Evolutionary conservation across 2,113 vertebrate genomes (phyloP).

Genomic region (Agapornis roseicollis): DNA sequence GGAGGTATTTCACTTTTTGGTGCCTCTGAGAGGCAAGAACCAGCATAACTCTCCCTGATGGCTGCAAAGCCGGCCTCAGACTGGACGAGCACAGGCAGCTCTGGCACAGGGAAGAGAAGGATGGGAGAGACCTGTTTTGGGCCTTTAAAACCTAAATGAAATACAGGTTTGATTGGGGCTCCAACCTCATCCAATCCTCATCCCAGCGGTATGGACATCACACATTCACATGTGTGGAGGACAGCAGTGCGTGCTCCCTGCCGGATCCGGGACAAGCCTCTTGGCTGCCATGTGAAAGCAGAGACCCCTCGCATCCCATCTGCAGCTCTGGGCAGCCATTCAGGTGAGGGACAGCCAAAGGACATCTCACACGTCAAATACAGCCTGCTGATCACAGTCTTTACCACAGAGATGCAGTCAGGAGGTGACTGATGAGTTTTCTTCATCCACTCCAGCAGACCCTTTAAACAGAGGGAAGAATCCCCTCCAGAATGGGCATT

Average conservation of each 20-base stretch:
- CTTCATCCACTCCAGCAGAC: neutral
- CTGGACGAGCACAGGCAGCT: neutral
- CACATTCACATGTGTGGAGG: rapidly evolving
- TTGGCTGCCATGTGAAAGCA: rapidly evolving
- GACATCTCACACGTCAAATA: rapidly evolving
- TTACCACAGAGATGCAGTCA: neutral
- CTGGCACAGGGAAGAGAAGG: neutral
- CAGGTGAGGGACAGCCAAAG: neutral
- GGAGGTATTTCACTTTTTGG: neutral
- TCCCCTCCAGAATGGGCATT: rapidly evolving
- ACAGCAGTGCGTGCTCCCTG: neutral
- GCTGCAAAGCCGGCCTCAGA: neutral
- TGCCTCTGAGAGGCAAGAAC: neutral
- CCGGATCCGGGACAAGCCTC: rapidly evolving
- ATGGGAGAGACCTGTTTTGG: neutral
- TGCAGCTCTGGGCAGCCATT: neutral
- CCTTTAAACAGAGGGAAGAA: neutral
- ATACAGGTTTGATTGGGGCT: rapidly evolving
- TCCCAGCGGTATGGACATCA: rapidly evolving
- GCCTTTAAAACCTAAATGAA: neutral
- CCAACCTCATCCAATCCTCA: neutral
- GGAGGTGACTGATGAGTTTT: too few species aligned
- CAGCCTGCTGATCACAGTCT: neutral
- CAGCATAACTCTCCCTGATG: rapidly evolving
- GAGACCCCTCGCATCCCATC: rapidly evolving